Percentiles rank a stretch among this genome's conserved stretches.
These are phyloP conservation scores for Parazoanthus atlanticus DNA, from an alignment of 92 coral and sea anemone species.

Conservation along the genomic window DNA sequence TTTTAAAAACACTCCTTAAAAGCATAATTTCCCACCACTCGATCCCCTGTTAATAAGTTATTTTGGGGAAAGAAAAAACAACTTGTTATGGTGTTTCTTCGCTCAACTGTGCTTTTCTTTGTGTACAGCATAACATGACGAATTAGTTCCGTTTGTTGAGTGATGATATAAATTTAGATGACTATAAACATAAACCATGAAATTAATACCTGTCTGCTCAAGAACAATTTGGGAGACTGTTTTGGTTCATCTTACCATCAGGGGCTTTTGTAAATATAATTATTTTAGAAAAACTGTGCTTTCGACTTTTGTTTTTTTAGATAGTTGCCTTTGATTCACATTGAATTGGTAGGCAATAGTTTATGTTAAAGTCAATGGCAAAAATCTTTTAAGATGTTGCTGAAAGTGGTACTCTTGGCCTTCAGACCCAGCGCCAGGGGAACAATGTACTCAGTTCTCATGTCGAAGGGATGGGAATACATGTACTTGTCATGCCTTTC, in stretches of 20 bases:
- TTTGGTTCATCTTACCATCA: neutral
- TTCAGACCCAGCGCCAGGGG: too few relatives aligned
- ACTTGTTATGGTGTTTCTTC: neutral
- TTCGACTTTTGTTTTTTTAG: neutral
- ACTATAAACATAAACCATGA: neutral
- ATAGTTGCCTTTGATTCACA: neutral
- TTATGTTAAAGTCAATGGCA: too few relatives aligned
- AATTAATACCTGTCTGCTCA: conserved; percentile 5
- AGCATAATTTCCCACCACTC: neutral
- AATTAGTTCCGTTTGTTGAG: neutral
- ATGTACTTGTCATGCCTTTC: too few relatives aligned
- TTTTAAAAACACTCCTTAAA: neutral
- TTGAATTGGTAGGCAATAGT: neutral
- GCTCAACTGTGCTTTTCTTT: neutral
- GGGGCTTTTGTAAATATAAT: neutral
- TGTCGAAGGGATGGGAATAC: too few relatives aligned
- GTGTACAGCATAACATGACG: neutral
- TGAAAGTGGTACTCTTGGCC: neutral
- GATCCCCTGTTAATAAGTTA: neutral
- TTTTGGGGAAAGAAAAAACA: neutral
- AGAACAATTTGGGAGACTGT: neutral
- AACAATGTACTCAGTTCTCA: too few relatives aligned
- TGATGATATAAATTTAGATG: neutral
- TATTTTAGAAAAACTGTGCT: neutral
- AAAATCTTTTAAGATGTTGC: neutral